phyloP scores from a whole-genome alignment of 2,113 vertebrate genomes.

The Chloebia gouldiae region DNA sequence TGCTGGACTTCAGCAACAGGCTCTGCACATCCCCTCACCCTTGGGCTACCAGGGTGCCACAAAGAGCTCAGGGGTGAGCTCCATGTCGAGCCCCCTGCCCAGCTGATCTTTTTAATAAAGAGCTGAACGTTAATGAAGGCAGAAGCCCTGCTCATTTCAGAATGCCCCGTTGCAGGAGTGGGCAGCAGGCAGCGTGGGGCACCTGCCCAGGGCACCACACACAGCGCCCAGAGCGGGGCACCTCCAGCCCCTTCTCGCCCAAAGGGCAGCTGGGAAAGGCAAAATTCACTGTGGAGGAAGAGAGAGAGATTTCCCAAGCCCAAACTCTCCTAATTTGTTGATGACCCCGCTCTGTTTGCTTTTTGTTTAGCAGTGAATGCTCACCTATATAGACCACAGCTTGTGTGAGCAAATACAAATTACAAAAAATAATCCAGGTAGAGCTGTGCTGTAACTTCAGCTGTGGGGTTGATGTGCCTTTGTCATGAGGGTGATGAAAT shows the following conservation, averaged over 20 bases:
- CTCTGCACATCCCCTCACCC: too few species aligned
- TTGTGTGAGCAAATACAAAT: neutral
- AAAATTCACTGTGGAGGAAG: neutral
- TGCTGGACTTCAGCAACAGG: too few species aligned
- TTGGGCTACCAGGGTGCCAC: too few species aligned
- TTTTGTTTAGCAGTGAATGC: neutral
- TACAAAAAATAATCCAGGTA: neutral
- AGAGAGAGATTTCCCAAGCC: neutral
- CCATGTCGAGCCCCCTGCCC: too few species aligned
- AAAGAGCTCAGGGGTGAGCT: too few species aligned
- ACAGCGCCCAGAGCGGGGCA: neutral
- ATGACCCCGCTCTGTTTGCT: neutral
- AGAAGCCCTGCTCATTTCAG: too few species aligned
- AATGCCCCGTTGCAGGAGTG: neutral
- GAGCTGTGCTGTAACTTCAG: neutral
- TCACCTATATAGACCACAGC: neutral
- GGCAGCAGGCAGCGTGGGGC: neutral
- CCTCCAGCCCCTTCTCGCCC: neutral
- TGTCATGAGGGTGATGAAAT: neutral
- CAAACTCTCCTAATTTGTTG: neutral
- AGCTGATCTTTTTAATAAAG: too few species aligned
- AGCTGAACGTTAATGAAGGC: too few species aligned
- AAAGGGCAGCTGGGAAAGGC: neutral
- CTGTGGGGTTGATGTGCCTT: neutral
- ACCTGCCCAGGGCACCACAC: neutral